A percentile compares a stretch with the other conserved stretches of the same genome.
These are phyloP conservation scores for Philonicus albiceps DNA, from an alignment of 2,888 invertebrate genomes.

Conservation along the genomic window DNA sequence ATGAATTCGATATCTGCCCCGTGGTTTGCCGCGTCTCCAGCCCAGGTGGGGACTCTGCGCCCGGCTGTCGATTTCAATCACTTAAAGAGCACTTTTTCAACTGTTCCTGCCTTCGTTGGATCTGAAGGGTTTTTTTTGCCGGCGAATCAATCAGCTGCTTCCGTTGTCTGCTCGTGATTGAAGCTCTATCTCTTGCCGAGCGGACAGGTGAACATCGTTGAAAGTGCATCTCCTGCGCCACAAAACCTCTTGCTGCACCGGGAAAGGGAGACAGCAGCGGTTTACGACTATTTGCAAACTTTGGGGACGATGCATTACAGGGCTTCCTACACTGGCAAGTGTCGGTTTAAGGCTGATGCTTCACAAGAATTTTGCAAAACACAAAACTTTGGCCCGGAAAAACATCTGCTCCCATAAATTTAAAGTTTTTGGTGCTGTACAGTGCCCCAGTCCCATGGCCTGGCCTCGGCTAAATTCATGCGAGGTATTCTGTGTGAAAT, in stretches of 20 bases:
- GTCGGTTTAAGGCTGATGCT: slow-evolving; percentile 1
- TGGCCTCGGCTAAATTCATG: neutral
- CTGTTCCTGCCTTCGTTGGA: neutral
- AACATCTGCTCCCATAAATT: slow-evolving; percentile 38
- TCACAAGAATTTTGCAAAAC: slow-evolving; percentile 10
- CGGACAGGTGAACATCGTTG: neutral
- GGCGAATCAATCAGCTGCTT: neutral
- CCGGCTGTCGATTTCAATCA: neutral
- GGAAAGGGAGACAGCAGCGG: neutral
- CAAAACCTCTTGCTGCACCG: neutral
- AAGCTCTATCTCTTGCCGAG: neutral
- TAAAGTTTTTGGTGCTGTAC: slow-evolving; percentile 7
- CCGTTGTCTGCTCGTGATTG: neutral
- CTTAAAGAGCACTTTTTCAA: neutral
- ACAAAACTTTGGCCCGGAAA: slow-evolving; percentile 6
- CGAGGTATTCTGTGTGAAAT: neutral
- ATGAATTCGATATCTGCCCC: neutral
- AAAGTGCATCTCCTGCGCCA: neutral
- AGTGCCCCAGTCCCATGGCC: neutral
- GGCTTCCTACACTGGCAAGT: neutral
- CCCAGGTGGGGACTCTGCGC: neutral
- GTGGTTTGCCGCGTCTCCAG: neutral
- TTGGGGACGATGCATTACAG: neutral
- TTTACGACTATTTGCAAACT: slow-evolving; percentile 11
- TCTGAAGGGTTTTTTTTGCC: neutral